A percentile compares a stretch with the other conserved stretches of the same genome.
Evolutionary conservation across 2,113 vertebrate genomes (phyloP).

Genomic region (Bubo bubo): DNA sequence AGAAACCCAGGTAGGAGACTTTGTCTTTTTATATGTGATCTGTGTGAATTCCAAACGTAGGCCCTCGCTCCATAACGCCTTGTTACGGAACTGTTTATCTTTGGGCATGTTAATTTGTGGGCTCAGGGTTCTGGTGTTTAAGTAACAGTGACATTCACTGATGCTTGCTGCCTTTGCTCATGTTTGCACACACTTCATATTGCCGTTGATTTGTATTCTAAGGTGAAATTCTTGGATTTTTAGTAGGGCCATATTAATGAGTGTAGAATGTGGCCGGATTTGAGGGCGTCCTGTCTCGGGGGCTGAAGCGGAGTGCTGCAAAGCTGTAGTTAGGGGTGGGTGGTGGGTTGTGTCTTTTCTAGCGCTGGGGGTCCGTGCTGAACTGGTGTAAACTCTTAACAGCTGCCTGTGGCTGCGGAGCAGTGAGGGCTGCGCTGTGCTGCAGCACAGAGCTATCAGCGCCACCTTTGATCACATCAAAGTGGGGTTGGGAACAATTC

Average conservation of each 20-base stretch:
- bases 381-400: neutral
- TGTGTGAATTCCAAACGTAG: neutral
- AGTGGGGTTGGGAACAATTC: neutral
- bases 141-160: neutral
- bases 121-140: neutral
- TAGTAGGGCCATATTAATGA: neutral
- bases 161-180: neutral
- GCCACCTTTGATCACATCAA: neutral
- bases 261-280: neutral
- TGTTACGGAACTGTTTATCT: neutral
- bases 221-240: neutral
- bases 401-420: neutral
- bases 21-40: neutral
- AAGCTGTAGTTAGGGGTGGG: neutral
- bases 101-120: neutral
- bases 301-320: neutral
- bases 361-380: neutral
- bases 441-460: neutral
- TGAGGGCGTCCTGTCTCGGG: neutral
- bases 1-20: slow-evolving; percentile 81
- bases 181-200: neutral
- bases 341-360: neutral
- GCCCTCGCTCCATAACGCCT: neutral
- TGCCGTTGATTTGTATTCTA: neutral
- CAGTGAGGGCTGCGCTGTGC: neutral